Evolutionary conservation across 2,888 invertebrate genomes (phyloP).

Genomic region (Erynnis tages): DNA sequence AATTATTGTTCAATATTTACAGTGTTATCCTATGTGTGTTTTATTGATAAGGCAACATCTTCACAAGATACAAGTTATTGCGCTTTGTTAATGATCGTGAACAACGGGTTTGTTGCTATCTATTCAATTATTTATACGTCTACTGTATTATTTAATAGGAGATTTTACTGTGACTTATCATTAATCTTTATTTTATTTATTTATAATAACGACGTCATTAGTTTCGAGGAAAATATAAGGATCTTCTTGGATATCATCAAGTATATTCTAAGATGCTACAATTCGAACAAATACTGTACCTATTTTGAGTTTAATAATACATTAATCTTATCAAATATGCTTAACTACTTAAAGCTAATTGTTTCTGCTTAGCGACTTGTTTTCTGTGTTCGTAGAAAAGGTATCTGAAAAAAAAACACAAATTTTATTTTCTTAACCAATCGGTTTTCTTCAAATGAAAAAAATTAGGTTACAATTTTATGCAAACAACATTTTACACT

Average conservation of each 20-base stretch:
- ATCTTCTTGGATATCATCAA: neutral
- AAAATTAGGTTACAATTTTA: too few species aligned
- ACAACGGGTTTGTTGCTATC: slow-evolving; percentile 1
- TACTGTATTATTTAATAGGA: slow-evolving; percentile 10
- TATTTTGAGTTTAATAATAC: neutral
- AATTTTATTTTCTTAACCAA: too few species aligned
- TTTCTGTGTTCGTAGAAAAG: slow-evolving; percentile 50
- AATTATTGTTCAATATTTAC: slow-evolving; percentile 51
- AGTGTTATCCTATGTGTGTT: slow-evolving; percentile 36
- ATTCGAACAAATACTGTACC: slow-evolving; percentile 8
- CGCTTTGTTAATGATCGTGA: slow-evolving; percentile 13
- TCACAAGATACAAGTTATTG: slow-evolving; percentile 25
- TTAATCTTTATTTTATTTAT: slow-evolving; percentile 14
- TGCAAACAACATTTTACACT: too few species aligned
- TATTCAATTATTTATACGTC: slow-evolving; percentile 11
- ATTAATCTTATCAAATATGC: neutral
- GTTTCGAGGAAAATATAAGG: too few species aligned
- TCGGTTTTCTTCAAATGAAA: too few species aligned
- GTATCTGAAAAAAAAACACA: slow-evolving; percentile 44
- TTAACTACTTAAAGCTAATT: slow-evolving; percentile 3
- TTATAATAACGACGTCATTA: neutral
- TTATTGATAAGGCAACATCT: slow-evolving; percentile 44
- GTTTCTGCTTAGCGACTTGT: slow-evolving; percentile 27
- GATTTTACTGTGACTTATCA: slow-evolving; percentile 16
- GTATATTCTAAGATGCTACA: slow-evolving; percentile 1